Evolutionary conservation across 2,113 vertebrate genomes (phyloP), one percentile per base, ranked within the genome.

Genomic region (Odontophorus gujanensis): DNA sequence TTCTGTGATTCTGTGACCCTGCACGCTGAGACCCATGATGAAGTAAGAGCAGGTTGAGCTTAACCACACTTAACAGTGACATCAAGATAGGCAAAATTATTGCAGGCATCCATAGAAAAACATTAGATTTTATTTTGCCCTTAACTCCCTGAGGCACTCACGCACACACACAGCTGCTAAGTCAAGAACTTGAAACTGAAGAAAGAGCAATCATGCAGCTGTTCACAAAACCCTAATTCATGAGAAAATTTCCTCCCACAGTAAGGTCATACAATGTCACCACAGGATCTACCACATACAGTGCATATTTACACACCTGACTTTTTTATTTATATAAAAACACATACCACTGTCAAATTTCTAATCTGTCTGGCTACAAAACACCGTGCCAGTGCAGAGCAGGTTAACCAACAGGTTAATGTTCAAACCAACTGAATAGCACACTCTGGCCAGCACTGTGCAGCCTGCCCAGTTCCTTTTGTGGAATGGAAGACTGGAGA

Each of bases 161-260:
- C 3, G 28, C 3, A 7, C 9, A 73, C 28, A 69, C 51, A 34
- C 26, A 79, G 25, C 38, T 77, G 36, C 50, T 89, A 82, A 67
- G 18, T 74, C 78, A 91, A 85, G 67, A 80, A 82, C 38, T 8
- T 51, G 48, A 89, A 92, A 78, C 57, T 68, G 21, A 90, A 77
- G 81, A 66, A 95, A 87, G 26, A 80, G 76, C 91, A 87, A 61
- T 24, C 65, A 40, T 7, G 13, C 63, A 83, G 78, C 72, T 83
- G 75, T 51, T 66, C 75, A 89, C 65, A 59, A 55, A 87, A 77
- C 55, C 72, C 18, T 48, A 76, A 79, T 71, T 96, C 75, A 75
- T 67, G 26, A 90, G 47, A 34, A 87, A 83, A 81, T n/a, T 13
- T 69, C 79, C 81, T 92, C 65, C 68, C 3, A 1, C 88, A 93